These are phyloP conservation scores for Ctenomys sociabilis DNA, from an alignment of 2,113 vertebrate genomes.

Conservation along the genomic window DNA sequence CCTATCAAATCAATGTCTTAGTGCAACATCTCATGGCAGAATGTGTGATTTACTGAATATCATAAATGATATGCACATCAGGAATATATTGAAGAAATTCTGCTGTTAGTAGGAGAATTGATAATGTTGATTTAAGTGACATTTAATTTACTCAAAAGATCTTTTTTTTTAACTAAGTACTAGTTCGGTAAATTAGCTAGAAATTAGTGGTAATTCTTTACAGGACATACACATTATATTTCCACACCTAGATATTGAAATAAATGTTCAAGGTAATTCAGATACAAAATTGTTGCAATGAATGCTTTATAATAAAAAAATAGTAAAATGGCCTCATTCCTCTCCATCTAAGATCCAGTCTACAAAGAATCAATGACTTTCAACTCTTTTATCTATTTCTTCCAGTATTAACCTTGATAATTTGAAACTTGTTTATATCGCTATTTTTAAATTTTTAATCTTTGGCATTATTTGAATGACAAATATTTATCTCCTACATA, in stretches of 20 bases:
- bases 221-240: background rate
- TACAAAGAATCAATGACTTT: background rate
- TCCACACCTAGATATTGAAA: background rate
- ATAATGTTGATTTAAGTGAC: constrained; percentile 23
- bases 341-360: background rate
- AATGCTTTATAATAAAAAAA: constrained; percentile 5
- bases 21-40: background rate
- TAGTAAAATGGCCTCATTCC: background rate
- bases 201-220: constrained; percentile 20
- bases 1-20: background rate
- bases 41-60: constrained; percentile 21
- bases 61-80: background rate
- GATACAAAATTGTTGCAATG: background rate
- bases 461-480: background rate
- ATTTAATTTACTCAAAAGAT: constrained; percentile 11
- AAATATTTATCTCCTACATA: background rate
- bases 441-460: background rate
- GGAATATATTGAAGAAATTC: background rate
- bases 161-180: constrained; percentile 31
- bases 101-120: background rate
- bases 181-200: background rate
- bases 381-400: background rate
- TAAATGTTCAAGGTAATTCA: constrained; percentile 20
- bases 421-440: background rate
- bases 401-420: background rate